Base-by-base conservation (phyloP, 2,113 vertebrate genomes). In the Platysteira castanea region DNA sequence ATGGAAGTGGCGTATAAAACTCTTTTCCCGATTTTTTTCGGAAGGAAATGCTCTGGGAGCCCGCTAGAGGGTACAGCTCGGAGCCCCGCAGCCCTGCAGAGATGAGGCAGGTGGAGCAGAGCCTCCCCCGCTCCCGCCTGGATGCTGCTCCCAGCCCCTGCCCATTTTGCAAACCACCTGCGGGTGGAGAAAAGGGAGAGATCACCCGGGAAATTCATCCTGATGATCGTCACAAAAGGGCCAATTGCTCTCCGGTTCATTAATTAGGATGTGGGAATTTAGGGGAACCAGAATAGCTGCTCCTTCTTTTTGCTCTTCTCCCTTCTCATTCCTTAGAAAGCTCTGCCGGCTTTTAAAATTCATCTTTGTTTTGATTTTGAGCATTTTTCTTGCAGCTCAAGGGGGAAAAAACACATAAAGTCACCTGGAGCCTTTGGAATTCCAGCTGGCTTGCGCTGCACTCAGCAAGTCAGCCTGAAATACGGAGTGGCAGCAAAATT, bases 11-110 rank as follows among this genome's bases (percentile, higher is more conserved):
- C 10, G 1, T 3, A 8, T 15, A 33, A 56, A 90, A 16, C 5
- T 11, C 2, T 61, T 74, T 26, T 87, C 26, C 60, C 7, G 10
- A 1, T 21, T 47, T 15, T 53, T 59, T 69, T 68, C 30, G 17
- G 1, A 8, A 47, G 44, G 44, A 10, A 89, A 77, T 95, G 67
- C 94, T 15, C n/a, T 1, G 6, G 2, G 44, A 91, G 69, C 59
- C 96, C 96, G 46, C 94, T 97, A 96, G 95, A 95, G 96, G 95
- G 96, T 56, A 54, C 22, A 54, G 61, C 73, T 35, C 3, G 6
- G 75, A 64, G 76, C 28, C 9, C 18, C 7, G 33, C 21, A 23
- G 56, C 56, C 56, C 13, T 2, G 19, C 54, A 14, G 54, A 1
- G 56, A 7, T 24, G 21, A 23, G 65, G 74, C 94, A 94, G 90